Evolutionary conservation across 2,888 invertebrate genomes (phyloP), one percentile per base, ranked within the genome.

Genomic region (Dicranocentrus wangi): DNA sequence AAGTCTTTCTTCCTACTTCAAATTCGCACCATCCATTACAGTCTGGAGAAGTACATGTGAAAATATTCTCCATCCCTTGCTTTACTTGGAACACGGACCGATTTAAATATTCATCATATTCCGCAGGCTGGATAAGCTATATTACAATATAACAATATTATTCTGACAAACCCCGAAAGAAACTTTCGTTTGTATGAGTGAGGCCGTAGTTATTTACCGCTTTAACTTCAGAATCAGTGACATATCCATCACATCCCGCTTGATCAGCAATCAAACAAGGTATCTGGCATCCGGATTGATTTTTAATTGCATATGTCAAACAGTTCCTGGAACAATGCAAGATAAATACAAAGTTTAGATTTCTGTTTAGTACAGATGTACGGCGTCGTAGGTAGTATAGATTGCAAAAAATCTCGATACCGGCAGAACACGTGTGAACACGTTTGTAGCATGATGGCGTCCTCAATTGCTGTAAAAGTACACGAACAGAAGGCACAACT

Each of bases 11-110:
- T 84, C 94, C 93, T 84, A 95, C 94, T 86, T 96, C 96, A 88
- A 93, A 95, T 84, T 95, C 92, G 87, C 95, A 96, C 95, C 95
- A 96, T 2, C 95, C 95, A 55, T 91, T 91, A 88, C 96, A 97
- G 89, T 96, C 94, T 0, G 93, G 92, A 0, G 95, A 95, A 88
- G 95, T 95, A 89, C 97, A 97, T 88, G 96, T 95, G 89, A 95
- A 96, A 15, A 95, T 93, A 87, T 92, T 91, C 47, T 93, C 92
- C 82, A 85, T 86, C 84, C 93, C 93, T 87, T 93, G 94, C 89
- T 95, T 95, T 0, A 95, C 96, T 82, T 93, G 92, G 17, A 93
- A 91, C 79, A 96, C 90, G 0, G 95, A 94, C 87, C 94, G 92
- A 8, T 93, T 93, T 82, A 96, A 90, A 90, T 94, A 93, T 83